Evolutionary conservation across 2,888 invertebrate genomes (phyloP), one percentile per base, ranked within the genome.

Genomic region (Creontiades dilutus): DNA sequence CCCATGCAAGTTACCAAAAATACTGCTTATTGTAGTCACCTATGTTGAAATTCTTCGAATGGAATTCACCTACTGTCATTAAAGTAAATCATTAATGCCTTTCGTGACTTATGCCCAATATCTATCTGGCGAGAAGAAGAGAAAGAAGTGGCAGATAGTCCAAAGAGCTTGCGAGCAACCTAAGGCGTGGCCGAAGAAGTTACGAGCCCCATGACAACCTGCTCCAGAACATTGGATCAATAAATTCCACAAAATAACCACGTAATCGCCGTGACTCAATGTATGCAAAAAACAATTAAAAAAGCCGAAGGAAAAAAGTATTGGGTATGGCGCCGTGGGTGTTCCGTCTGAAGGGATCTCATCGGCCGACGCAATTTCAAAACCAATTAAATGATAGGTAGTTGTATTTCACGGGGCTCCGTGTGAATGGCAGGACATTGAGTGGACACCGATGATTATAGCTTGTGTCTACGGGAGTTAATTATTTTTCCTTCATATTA

Each of bases 151-250:
- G 28, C 1, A 13, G 28, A 16, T 76, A n/a, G 14, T 23, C 28
- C 28, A 13, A 46, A 14, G 28, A 27, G 76, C 5, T 14, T 9
- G 28, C 76, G 28, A 16, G 14, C 16, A 46, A 46, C 78, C 2
- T 13, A 47, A 78, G 78, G 78, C 46, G 78, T 78, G 78, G 78
- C 46, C 46, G 0, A 12, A 0, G 16, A 46, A 78, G 78, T 78
- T 78, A 78, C n/a, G 78, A 78, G 78, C 37, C 78, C 46, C 78
- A 28, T 46, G 28, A 46, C 78, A 78, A 78, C 78, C 46, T 78
- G 78, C 78, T 47, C 47, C 46, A 12, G 14, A 28, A 16, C 46
- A 78, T 37, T 46, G 46, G 78, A 78, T 78, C 78, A 78, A 78
- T 78, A 37, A 78, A 78, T 78, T 46, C 78, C 5, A 78, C 37